Conservation (phyloP, 1,140 invertebrate genomes). For the Drosophila sproati region DNA sequence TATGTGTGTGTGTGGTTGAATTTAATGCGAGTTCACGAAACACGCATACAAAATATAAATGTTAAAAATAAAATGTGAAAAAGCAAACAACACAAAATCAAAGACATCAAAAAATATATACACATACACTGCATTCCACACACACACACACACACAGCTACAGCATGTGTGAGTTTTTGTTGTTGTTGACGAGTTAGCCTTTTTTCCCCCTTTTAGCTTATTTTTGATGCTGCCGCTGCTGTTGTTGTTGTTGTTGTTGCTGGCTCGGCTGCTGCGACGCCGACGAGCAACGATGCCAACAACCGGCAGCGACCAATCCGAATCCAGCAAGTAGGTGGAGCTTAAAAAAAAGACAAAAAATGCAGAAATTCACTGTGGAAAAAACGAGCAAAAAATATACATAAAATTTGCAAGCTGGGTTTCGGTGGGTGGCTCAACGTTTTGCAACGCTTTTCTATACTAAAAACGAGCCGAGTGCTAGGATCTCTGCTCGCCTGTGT, state of each 20-base stretch:
- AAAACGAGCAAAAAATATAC: conserved; percentile 72
- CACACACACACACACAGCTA: conserved; percentile 21
- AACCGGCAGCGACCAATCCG: conserved; percentile 70
- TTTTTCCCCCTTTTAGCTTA: conserved; percentile 76
- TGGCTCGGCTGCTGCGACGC: conserved; percentile 45
- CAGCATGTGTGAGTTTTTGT: conserved; percentile 43
- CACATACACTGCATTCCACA: conserved; percentile 6
- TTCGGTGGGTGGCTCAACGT: conserved; percentile 51
- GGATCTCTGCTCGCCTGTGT: conserved; percentile 22
- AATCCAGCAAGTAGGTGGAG: conserved; percentile 82
- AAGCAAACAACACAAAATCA: conserved; percentile 81
- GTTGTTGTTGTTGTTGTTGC: conserved; percentile 48
- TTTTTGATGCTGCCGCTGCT: conserved; percentile 57
- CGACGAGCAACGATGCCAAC: conserved; percentile 30
- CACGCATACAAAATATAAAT: conserved; percentile 81
- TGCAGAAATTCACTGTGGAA: conserved; percentile 57
- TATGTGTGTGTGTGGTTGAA: conserved; percentile 5
- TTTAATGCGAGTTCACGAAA: conserved; percentile 48
- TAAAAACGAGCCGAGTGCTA: conserved; percentile 40
- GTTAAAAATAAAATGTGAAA: conserved; percentile 83
- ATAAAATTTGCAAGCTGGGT: conserved; percentile 41
- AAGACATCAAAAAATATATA: conserved; percentile 63
- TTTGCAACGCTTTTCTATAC: conserved; percentile 83
- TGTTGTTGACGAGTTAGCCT: conserved; percentile 72
- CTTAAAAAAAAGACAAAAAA: conserved; percentile 84